phyloP scores from a whole-genome alignment of 1,140 invertebrate genomes.

The Drosophila biarmipes region DNA sequence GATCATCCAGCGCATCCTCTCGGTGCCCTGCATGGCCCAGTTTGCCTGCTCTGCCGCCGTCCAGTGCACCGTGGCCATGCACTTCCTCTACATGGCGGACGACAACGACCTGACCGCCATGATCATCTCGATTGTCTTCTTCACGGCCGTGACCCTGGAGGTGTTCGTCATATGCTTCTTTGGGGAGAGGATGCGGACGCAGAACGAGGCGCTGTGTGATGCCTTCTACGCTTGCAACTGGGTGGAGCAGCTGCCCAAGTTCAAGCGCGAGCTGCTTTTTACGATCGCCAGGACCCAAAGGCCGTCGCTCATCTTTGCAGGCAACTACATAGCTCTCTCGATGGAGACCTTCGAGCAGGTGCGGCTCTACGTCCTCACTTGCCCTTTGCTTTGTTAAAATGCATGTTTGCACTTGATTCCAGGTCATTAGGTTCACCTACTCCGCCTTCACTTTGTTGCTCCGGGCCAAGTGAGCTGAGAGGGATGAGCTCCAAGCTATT shows the following conservation, averaged over 20 bases:
- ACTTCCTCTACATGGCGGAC: conserved; percentile 69
- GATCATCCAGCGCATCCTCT: conserved; percentile 66
- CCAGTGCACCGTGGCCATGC: conserved; percentile 70
- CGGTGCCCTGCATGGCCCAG: conserved; percentile 66
- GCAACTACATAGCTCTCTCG: conserved; percentile 59
- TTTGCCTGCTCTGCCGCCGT: conserved; percentile 69
- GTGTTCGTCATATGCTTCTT: conserved; percentile 75
- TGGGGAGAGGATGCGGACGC: conserved; percentile 60
- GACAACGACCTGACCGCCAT: conserved; percentile 58
- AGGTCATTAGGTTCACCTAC: conserved; percentile 64
- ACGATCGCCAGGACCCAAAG: conserved; percentile 57
- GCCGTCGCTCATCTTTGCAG: conserved; percentile 53
- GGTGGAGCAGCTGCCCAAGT: conserved; percentile 58
- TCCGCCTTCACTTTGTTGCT: conserved; percentile 41
- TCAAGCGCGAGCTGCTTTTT: conserved; percentile 56
- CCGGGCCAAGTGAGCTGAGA: neutral
- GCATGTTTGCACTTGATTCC: neutral
- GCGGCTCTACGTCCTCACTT: neutral
- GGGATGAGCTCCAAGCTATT: too few species aligned
- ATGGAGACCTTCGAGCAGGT: conserved; percentile 70
- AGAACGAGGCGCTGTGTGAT: conserved; percentile 59
- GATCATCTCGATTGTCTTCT: conserved; percentile 71
- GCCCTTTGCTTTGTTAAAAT: neutral
- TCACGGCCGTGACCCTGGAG: conserved; percentile 69
- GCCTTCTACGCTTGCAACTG: conserved; percentile 77